phyloP scores from a whole-genome alignment of 2,113 vertebrate species.

The Rallus limicola region DNA sequence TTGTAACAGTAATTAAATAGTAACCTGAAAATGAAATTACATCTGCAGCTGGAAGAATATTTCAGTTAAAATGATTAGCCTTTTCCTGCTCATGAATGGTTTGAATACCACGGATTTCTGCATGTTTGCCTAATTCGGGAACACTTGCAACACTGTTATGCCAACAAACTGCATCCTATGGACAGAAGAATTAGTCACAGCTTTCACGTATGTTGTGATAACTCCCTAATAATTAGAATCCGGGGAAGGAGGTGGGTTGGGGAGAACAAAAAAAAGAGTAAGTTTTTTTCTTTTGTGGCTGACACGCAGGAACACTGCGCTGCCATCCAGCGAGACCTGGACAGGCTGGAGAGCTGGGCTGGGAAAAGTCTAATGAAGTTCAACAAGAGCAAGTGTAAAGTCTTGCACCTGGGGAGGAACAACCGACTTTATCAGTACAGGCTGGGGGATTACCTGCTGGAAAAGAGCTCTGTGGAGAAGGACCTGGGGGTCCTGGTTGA shows the following conservation, averaged over 20 bases:
- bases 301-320: too few relatives aligned
- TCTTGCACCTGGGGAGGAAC: too few relatives aligned
- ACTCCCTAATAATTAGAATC: background rate
- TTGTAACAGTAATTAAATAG: constrained; percentile 55
- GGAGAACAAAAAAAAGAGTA: background rate
- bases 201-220: background rate
- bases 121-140: background rate
- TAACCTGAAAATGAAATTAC: constrained; percentile 37
- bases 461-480: too few relatives aligned
- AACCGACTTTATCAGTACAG: too few relatives aligned
- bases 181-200: background rate
- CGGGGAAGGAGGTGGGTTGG: background rate
- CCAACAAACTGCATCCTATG: background rate
- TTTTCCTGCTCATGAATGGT: constrained; percentile 22
- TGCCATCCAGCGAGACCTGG: too few relatives aligned
- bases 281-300: too few relatives aligned
- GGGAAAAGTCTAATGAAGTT: too few relatives aligned
- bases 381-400: too few relatives aligned
- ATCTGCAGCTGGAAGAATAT: background rate
- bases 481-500: too few relatives aligned
- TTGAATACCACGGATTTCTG: background rate
- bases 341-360: too few relatives aligned
- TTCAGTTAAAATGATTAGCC: constrained; percentile 29
- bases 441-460: too few relatives aligned
- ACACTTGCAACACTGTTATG: background rate